Base-by-base conservation (phyloP, 2,113 vertebrate species). In the Pholis gunnellus region DNA sequence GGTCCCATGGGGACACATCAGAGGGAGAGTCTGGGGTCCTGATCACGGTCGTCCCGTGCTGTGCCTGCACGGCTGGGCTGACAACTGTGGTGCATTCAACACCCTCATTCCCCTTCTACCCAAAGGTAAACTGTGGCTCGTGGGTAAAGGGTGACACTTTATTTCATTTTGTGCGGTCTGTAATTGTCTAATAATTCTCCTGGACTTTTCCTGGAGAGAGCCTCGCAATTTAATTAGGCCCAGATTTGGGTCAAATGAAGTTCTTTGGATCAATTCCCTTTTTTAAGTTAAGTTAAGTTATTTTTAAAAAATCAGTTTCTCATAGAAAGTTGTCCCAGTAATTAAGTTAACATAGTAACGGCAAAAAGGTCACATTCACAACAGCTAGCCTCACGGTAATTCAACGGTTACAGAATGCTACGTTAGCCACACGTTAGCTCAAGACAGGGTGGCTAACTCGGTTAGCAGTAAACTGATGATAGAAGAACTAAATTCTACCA, bases 11-110 rank as follows among this genome's bases (percentile, higher is more conserved):
- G 96, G 95, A 60, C 89, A 96, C 38, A 90, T 96, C 6, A 91
- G 92, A 64, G 95, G 94, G 64, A 94, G 94, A 67, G 73, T 92
- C 27, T 96, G 95, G 94, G 94, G 95, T 83, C 91, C 95, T 75
- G 84, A 76, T 0, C 83, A 94, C 0, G 96, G 96, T 0, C 76
- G 25, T 60, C 94, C 93, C 0, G 92, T 97, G 50, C 83, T 97
- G 14, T 97, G 96, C 82, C 90, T 97, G 74, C 95, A 96, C 0
- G 95, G 96, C 57, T 97, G 96, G 95, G 83, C 95, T 52, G 96
- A 96, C 82, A 95, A 96, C 71, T 91, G 95, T 36, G 96, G 95
- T 6, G 85, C 95, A n/a, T 97, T 97, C 14, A 80, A 94, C 68
- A 91, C 79, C 11, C 91, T 97, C 52, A 89, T 97, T 74, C 95